Base-by-base conservation (phyloP, 2,888 invertebrate species). In the Diadromus collaris region DNA sequence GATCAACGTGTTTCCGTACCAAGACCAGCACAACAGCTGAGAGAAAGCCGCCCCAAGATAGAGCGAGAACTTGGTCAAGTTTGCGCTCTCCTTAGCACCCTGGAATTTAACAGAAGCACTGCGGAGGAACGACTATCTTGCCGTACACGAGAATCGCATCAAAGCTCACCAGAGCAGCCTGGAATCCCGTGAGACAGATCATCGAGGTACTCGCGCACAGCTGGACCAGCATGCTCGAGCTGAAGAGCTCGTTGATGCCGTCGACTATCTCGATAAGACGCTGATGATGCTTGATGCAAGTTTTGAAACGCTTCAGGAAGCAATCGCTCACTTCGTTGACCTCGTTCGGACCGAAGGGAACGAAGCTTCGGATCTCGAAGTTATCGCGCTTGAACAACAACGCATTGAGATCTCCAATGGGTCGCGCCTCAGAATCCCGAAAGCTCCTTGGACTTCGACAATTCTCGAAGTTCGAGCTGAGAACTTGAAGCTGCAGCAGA, bases 151-250 rank as follows among this genome's bases (percentile, higher is more conserved):
- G 38, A 24, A 38, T 54, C 13, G 54, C 32, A 5, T 10, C 10
- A 16, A 48, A 41, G 71, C 16, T 13, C 63, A 86, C 86, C 76
- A 85, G 78, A 32, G 85, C 80, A 27, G 86, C 86, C 79, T 89
- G 88, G 72, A 89, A 89, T 64, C 89, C 86, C 24, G 88, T 88
- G 46, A 89, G 78, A 76, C 89, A 89, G 81, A 89, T 88, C 69
- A 88, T 87, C 71, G 85, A 84, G 19, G 84, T 86, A 60, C 89
- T 89, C 21, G 85, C 84, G n/a, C 86, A 75, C 68, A 89, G 78
- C 79, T 89, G 89, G 21, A 84, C 82, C 75, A 88, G 74, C 83
- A 87, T 83, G 48, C 85, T 84, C 34, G 84, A 78, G 70, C 84
- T 85, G 41, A 86, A 88, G 6, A 86, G 76, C 4, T 73, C 64